Evolutionary conservation across 2,888 invertebrate species (phyloP), one percentile per base, ranked within the genome.

Genomic region (Synanthedon formicaeformis): DNA sequence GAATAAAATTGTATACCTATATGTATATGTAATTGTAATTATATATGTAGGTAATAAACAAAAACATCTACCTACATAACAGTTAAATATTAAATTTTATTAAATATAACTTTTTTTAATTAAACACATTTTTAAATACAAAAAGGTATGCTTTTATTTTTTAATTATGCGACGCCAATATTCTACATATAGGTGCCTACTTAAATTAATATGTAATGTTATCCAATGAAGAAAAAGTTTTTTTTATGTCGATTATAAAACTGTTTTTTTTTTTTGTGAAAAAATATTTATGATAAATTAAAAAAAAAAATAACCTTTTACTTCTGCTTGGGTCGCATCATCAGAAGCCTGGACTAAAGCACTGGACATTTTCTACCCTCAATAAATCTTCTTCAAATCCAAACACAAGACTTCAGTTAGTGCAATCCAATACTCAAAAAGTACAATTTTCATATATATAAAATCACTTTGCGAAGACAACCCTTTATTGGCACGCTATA

Each of bases 341-440:
- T 72, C 76, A 52, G 66, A 58, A 58, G 69, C 63, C 57, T 71
- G 69, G 60, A 75, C 71, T 62, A 78, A 73, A 66, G 69, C 59
- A 58, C 63, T 73, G 61, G 85, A 77, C 86, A 86, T 85, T 68
- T 78, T 76, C 71, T 6, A 69, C 66, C 61, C 57, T 66, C 50
- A 41, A 54, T 5, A 23, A 3, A 51, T 14, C 50, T 54, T 51
- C 49, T 56, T 57, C 57, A 57, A 58, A 61, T 61, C 61, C 63
- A 65, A 67, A 67, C 66, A 67, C 67, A 63, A 60, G 23, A 61
- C 56, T 51, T 54, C 51, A 57, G 52, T 57, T 58, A 66, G 62
- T 64, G 59, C 56, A 56, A 60, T 54, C 64, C 59, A 65, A 63
- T 61, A 66, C 5, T 50, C 18, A 50, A 18, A 14, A 50, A 12